Evolutionary conservation across 2,888 invertebrate species (phyloP).

Genomic region (Brenthis hecate): DNA sequence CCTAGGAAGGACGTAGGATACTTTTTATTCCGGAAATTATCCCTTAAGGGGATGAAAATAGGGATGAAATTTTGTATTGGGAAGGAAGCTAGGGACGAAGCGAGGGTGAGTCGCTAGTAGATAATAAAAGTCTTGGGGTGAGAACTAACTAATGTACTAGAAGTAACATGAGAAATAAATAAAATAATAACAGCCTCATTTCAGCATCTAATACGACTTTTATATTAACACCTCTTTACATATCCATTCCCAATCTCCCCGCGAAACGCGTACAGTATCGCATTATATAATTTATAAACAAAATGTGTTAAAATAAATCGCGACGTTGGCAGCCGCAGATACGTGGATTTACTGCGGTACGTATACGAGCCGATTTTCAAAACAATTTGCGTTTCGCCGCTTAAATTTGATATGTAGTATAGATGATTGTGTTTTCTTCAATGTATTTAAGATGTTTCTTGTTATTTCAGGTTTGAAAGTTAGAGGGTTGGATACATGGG

Average conservation of each 20-base stretch:
- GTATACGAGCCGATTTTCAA: constrained; percentile 45
- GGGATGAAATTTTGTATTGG: no score
- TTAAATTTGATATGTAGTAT: constrained; percentile 29
- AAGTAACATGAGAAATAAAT: no score
- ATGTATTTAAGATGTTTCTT: constrained; percentile 6
- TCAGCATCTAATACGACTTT: no score
- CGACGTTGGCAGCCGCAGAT: constrained; percentile 71
- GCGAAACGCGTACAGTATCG: constrained; percentile 73
- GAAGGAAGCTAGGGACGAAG: no score
- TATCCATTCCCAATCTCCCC: constrained; percentile 63
- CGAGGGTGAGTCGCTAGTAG: no score
- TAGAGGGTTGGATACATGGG: background rate
- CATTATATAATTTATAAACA: constrained; percentile 83
- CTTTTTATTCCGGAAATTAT: no score
- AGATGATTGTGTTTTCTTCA: constrained; percentile 8
- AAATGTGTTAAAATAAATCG: constrained; percentile 83
- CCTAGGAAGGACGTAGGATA: no score
- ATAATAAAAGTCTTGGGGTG: no score
- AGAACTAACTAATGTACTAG: no score
- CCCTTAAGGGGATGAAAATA: no score
- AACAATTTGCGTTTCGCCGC: constrained; percentile 45
- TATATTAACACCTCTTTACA: constrained; percentile 51
- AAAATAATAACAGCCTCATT: no score
- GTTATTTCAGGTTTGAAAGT: constrained; percentile 2
- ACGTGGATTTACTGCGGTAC: constrained; percentile 59